Evolutionary conservation across 2,888 invertebrate species (phyloP).

Genomic region (Hypomecis punctinalis): DNA sequence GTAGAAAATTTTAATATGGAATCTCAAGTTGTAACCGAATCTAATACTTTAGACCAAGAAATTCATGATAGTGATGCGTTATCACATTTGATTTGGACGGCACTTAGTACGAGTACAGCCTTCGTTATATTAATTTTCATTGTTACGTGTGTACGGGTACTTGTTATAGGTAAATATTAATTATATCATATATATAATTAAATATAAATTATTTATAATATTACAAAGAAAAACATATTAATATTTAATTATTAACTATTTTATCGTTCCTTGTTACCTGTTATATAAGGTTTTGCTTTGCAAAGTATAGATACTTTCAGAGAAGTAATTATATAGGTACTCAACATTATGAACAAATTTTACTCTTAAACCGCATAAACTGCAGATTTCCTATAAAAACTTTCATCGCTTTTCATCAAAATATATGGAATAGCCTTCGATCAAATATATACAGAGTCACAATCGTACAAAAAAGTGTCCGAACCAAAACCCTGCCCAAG

Average conservation of each 20-base stretch:
- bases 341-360: too few relatives aligned
- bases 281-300: not conserved
- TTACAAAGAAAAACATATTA: not conserved
- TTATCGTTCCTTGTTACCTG: too few relatives aligned
- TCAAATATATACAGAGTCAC: too few relatives aligned
- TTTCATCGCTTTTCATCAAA: too few relatives aligned
- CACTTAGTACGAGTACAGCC: constrained; percentile 39
- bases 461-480: too few relatives aligned
- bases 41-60: constrained; percentile 4
- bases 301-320: too few relatives aligned
- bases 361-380: too few relatives aligned
- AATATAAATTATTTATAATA: too few relatives aligned
- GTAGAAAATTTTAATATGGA: constrained; percentile 43
- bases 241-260: not conserved
- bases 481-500: too few relatives aligned
- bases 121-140: constrained; percentile 51
- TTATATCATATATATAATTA: not conserved
- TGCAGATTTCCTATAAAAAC: too few relatives aligned
- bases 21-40: constrained; percentile 41
- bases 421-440: too few relatives aligned
- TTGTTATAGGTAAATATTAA: constrained; percentile 48
- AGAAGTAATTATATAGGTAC: too few relatives aligned
- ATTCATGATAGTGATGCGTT: constrained; percentile 21
- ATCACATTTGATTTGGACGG: constrained; percentile 46
- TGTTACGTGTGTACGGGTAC: constrained; percentile 50